Evolutionary conservation across 2,797 vertebrate genomes (phyloP).

Genomic region (Eleutherodactylus coqui): DNA sequence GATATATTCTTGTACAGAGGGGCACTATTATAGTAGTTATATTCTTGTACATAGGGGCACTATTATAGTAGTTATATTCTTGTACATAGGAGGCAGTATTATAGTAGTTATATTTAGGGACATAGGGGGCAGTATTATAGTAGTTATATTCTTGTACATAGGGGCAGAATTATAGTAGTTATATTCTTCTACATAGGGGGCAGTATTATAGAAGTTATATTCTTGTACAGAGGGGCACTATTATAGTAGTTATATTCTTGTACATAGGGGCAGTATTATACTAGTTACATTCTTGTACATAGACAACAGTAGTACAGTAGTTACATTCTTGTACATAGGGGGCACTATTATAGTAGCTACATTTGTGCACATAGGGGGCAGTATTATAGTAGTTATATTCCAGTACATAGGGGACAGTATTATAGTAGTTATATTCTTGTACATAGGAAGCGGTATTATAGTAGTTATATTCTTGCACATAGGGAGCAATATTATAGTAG

Average conservation of each 20-base stretch:
- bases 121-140: neutral
- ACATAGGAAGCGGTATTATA: neutral
- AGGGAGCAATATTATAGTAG: neutral
- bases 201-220: slow-evolving; percentile 5
- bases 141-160: slow-evolving; percentile 5
- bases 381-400: slow-evolving; percentile 5
- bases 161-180: neutral
- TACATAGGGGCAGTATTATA: neutral
- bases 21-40: too few relatives aligned
- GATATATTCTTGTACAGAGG: too few relatives aligned
- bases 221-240: neutral
- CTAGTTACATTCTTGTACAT: neutral
- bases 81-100: neutral
- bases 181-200: neutral
- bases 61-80: too few relatives aligned
- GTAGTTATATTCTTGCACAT: neutral
- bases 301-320: neutral
- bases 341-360: neutral
- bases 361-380: neutral
- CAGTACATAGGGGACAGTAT: neutral
- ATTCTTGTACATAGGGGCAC: too few relatives aligned
- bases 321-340: slow-evolving; percentile 1
- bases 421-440: slow-evolving; percentile 9
- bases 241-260: slow-evolving; percentile 9
- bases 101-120: neutral